phyloP scores from a whole-genome alignment of 1,140 invertebrate species.

The Cyclina sinensis region DNA sequence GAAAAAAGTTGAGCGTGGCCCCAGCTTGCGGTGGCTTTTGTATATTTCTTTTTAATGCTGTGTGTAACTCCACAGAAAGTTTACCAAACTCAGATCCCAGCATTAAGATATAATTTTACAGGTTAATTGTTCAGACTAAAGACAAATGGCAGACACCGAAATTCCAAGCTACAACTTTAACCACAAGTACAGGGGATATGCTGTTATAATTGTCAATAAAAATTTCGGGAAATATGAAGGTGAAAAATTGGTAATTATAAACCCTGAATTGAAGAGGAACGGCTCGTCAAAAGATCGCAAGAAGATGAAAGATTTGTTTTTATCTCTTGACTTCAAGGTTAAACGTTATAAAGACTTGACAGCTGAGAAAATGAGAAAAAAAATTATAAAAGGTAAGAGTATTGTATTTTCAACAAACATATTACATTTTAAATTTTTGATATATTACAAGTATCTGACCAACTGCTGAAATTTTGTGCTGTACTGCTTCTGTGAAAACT shows the following conservation, averaged over 20 bases:
- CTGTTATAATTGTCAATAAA: conserved; percentile 12
- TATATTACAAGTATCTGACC: too few relatives aligned
- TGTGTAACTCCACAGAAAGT: too few relatives aligned
- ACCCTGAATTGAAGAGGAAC: not conserved
- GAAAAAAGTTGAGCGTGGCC: too few relatives aligned
- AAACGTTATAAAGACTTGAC: conserved; percentile 12
- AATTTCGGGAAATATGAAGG: not conserved
- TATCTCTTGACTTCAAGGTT: not conserved
- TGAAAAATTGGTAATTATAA: not conserved
- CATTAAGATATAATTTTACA: not conserved
- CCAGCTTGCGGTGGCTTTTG: too few relatives aligned
- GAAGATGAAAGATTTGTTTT: conserved; percentile 8
- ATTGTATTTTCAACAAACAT: too few relatives aligned
- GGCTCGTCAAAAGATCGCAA: not conserved
- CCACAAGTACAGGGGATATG: conserved; percentile 1
- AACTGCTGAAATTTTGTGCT: too few relatives aligned
- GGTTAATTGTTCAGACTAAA: not conserved
- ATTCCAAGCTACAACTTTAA: not conserved
- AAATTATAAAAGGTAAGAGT: conserved; percentile 17
- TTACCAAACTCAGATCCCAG: not conserved
- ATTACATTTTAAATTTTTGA: too few relatives aligned
- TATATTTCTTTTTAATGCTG: too few relatives aligned
- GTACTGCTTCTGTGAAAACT: too few relatives aligned
- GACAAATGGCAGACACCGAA: not conserved
- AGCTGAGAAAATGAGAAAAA: conserved; percentile 1